Evolutionary conservation across 2,113 vertebrate species (phyloP).

Genomic region (Proteles cristata): DNA sequence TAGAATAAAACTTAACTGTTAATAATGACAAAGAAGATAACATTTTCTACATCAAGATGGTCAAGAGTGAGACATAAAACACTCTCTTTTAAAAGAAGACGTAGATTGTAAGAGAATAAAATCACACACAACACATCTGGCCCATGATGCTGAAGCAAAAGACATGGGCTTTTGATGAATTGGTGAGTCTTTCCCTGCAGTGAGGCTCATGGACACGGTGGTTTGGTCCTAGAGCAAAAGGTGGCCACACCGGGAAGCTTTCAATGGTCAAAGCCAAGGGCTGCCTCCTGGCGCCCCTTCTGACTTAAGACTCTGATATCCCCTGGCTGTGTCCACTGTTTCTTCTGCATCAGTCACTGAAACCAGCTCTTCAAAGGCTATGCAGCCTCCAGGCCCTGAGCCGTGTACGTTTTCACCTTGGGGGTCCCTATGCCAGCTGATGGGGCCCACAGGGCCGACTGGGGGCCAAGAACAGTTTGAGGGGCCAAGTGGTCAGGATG

Average conservation of each 20-base stretch:
- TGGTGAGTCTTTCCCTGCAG: not conserved
- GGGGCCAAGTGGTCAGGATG: not conserved
- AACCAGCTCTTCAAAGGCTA: not conserved
- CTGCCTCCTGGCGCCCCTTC: not conserved
- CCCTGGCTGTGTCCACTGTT: not conserved
- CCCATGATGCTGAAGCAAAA: not conserved
- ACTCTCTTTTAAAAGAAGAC: not conserved
- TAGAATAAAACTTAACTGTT: not conserved
- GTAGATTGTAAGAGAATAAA: not conserved
- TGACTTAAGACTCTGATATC: not conserved
- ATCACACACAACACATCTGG: not conserved
- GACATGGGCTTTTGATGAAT: not conserved
- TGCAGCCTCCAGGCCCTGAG: not conserved
- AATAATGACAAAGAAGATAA: not conserved
- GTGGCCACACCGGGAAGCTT: not conserved
- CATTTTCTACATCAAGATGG: not conserved
- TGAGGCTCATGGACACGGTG: not conserved
- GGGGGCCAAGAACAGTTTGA: not conserved
- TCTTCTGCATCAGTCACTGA: not conserved
- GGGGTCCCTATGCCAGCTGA: not conserved
- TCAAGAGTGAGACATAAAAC: not conserved
- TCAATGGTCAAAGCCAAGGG: not conserved
- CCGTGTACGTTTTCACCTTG: not conserved
- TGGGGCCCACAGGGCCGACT: not conserved
- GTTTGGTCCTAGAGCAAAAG: not conserved